Conservation (phyloP, 1,140 invertebrate species). For the Cotesia chilonis region DNA sequence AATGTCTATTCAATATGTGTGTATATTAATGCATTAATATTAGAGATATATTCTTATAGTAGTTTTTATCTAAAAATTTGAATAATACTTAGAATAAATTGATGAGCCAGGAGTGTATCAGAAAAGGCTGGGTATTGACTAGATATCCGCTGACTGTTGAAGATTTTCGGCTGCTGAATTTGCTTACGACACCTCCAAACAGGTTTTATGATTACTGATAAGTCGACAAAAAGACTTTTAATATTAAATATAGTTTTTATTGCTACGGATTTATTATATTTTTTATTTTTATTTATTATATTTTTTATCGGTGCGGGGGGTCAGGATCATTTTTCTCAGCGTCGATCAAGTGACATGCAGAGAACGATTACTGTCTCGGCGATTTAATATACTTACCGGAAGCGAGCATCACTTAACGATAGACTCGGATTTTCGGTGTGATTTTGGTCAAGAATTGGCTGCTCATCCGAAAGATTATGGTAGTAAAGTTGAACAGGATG, state of each 20-base stretch:
- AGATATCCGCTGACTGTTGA: conserved; percentile 66
- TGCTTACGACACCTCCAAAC: conserved; percentile 70
- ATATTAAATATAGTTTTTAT: conserved; percentile 12
- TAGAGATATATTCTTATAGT: conserved; percentile 19
- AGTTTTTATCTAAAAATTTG: conserved; percentile 21
- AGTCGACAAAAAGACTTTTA: too few species aligned
- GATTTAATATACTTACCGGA: conserved; percentile 26
- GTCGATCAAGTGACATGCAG: conserved; percentile 36
- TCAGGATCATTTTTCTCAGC: conserved; percentile 46
- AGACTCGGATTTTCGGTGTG: neutral
- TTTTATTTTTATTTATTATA: conserved; percentile 22
- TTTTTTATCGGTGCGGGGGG: conserved; percentile 9
- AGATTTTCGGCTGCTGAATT: conserved; percentile 71
- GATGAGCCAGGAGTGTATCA: conserved; percentile 64
- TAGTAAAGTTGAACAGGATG: conserved; percentile 42
- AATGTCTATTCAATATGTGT: too few species aligned
- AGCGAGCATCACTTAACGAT: conserved; percentile 13
- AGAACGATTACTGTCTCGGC: conserved; percentile 29
- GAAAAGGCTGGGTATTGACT: conserved; percentile 71
- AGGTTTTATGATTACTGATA: conserved; percentile 54
- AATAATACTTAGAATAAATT: conserved; percentile 47
- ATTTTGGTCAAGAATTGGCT: conserved; percentile 23
- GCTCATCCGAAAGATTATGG: conserved; percentile 40
- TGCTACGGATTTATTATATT: neutral
- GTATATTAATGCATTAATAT: neutral